Percentiles rank a stretch among this genome's conserved stretches.
Evolutionary conservation across 2,113 vertebrate species (phyloP).

Genomic region (Rhynchomys soricoides): DNA sequence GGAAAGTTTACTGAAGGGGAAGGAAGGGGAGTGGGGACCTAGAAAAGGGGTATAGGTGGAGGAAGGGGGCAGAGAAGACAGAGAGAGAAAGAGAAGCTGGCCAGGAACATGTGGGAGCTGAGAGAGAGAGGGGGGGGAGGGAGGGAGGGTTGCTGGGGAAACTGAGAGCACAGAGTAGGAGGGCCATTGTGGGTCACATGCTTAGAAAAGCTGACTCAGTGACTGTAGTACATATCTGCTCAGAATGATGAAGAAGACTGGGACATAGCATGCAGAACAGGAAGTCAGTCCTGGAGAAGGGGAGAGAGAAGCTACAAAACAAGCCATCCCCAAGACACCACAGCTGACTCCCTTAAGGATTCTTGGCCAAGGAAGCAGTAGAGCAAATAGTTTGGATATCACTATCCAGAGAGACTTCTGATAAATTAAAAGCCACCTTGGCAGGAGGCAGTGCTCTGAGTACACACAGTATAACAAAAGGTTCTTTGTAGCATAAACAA

Average conservation of each 20-base stretch:
- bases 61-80: no score
- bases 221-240: background rate
- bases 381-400: conserved; percentile 16
- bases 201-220: background rate
- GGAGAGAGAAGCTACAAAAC: conserved; percentile 28
- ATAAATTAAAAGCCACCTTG: conserved; percentile 66
- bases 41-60: no score
- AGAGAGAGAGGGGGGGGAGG: no score
- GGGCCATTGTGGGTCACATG: background rate
- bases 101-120: no score
- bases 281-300: background rate
- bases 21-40: no score
- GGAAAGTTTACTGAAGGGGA: no score
- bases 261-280: background rate
- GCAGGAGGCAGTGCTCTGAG: conserved; percentile 33
- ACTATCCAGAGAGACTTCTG: background rate
- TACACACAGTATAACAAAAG: conserved; percentile 30
- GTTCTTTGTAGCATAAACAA: conserved; percentile 1
- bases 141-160: background rate
- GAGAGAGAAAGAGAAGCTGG: no score
- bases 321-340: background rate
- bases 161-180: background rate
- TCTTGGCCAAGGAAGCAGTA: conserved; percentile 54
- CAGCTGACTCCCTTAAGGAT: conserved; percentile 3
- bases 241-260: background rate